Conservation (phyloP, 2,888 invertebrate species). For the Dynastes hyllus region DNA sequence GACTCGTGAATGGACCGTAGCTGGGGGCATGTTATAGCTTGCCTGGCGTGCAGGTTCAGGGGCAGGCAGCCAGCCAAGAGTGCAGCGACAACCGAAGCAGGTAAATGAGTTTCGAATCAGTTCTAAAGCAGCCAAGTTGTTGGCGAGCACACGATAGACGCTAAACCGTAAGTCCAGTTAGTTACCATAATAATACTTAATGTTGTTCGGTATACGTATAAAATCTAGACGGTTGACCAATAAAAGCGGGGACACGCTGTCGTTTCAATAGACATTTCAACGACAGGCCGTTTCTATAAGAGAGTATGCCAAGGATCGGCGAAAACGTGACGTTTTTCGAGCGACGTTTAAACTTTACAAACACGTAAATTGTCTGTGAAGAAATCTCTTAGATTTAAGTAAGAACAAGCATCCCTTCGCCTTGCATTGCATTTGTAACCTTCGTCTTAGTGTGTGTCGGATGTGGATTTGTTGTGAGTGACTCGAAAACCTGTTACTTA, state of each 20-base stretch:
- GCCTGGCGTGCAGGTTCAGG: slow-evolving; percentile 31
- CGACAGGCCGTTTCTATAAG: background rate
- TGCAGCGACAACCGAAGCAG: slow-evolving; percentile 18
- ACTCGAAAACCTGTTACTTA: slow-evolving; percentile 50
- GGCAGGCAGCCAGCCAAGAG: slow-evolving; percentile 23
- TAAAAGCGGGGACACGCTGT: slow-evolving; percentile 19
- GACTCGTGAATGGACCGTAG: slow-evolving; percentile 26
- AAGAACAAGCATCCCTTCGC: slow-evolving; percentile 18
- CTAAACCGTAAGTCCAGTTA: slow-evolving; percentile 18
- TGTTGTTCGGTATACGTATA: background rate
- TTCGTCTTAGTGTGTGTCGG: background rate
- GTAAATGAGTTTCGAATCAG: slow-evolving; percentile 37
- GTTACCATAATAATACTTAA: slow-evolving; percentile 14
- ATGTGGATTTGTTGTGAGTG: slow-evolving; percentile 49
- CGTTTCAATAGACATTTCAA: slow-evolving; percentile 5
- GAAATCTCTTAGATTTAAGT: background rate
- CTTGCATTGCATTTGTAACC: background rate
- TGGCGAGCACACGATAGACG: background rate
- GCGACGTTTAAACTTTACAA: background rate
- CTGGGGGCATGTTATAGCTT: background rate
- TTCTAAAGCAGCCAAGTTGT: slow-evolving; percentile 10
- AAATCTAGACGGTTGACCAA: slow-evolving; percentile 17
- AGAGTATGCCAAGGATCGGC: slow-evolving; percentile 27
- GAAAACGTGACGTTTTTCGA: slow-evolving; percentile 11
- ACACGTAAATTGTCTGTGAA: no score